Evolutionary conservation across 1,140 invertebrate species (phyloP), one percentile per base, ranked within the genome.

Genomic region (Whitmania pigra): DNA sequence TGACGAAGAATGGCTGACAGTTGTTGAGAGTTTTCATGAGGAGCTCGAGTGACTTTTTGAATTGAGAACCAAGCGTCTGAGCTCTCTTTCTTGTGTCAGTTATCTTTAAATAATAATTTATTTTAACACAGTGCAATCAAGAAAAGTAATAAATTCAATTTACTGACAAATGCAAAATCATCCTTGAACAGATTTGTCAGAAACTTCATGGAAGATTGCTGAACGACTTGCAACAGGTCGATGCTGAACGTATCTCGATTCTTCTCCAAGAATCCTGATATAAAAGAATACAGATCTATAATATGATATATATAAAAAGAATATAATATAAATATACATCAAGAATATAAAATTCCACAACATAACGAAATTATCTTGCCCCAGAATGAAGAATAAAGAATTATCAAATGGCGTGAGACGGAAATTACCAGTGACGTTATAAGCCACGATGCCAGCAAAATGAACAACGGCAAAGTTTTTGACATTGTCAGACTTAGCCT

Each of bases 371-470:
- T 63, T 49, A 11, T 49, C 43, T 15, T 49, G 15, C 43, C 13
- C 13, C 15, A 49, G 13, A 69, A 69, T 2, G 15, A 22, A 70
- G 9, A 70, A 53, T 2, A 70, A 53, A 53, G n/a, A 31, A 27
- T 66, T 69, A 31, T 22, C 7, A 29, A 7, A 13, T 36, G 29
- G 9, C 5, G 9, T 68, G 9, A 36, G n/a, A 68, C 5, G 11
- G 36, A 7, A 63, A 11, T 17, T n/a, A 54, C 69, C 69, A 27
- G 91, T 86, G 0, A 91, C 93, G 78, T 97, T 92, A 78, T 98
- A 98, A 83, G 97, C 96, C 0, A 98, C 94, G 25, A 96, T 89
- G 2, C 94, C 96, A 75, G 95, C 96, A 83, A 97, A 99, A 81
- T 99, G 96, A 81, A 94, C 95, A 22, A 97, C 83, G 7, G 93